Evolutionary conservation across 2,797 vertebrate species (phyloP).

Genomic region (Alectoris magna): DNA sequence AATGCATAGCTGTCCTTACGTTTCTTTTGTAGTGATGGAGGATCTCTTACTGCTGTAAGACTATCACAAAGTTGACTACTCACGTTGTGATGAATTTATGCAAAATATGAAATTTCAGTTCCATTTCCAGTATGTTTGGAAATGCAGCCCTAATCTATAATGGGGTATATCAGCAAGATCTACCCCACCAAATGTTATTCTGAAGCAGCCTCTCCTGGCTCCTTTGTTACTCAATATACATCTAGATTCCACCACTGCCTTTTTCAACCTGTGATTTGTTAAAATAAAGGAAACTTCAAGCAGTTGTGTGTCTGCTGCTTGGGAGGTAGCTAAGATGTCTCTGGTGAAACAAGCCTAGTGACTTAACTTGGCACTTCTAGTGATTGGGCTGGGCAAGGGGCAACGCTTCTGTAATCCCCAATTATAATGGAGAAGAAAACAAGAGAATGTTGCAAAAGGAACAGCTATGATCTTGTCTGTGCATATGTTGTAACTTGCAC

Average conservation of each 20-base stretch:
- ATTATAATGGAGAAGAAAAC: neutral
- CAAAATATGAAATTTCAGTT: neutral
- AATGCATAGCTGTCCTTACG: neutral
- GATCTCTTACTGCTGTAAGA: neutral
- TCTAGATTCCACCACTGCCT: neutral
- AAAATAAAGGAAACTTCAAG: neutral
- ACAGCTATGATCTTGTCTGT: neutral
- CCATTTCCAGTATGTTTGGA: neutral
- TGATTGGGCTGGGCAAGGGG: neutral
- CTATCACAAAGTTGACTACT: neutral
- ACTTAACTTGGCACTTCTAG: neutral
- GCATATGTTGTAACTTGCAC: neutral
- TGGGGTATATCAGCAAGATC: rapidly evolving
- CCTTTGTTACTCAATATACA: neutral
- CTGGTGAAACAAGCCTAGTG: neutral
- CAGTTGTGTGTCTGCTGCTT: neutral
- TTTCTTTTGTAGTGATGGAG: neutral
- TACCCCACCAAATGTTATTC: neutral
- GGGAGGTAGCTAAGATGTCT: neutral
- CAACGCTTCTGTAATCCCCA: neutral
- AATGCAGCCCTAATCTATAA: neutral
- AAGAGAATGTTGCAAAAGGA: neutral
- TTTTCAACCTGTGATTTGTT: neutral
- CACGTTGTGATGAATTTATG: neutral
- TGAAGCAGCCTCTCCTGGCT: neutral